Percentiles rank a stretch among this genome's conserved stretches.
Conservation (phyloP, 2,113 vertebrate genomes). For the Microcebus ravelobensis region DNA sequence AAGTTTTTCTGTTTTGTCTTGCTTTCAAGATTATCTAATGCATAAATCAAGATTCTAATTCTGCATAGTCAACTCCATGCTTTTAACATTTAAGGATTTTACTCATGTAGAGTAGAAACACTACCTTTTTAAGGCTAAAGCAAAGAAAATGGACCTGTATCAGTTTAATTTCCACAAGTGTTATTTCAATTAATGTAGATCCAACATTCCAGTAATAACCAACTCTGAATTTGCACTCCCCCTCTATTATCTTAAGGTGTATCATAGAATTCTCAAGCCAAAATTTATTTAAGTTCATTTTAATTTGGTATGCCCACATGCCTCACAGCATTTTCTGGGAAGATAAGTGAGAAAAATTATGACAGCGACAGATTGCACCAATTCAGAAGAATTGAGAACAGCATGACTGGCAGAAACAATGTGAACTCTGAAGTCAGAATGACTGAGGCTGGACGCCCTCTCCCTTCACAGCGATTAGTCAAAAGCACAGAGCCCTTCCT, state of each 20-base stretch:
- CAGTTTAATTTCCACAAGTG: neutral
- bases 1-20: constrained; percentile 32
- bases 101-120: neutral
- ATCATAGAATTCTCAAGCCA: constrained; percentile 9
- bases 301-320: neutral
- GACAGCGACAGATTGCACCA: constrained; percentile 6
- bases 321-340: neutral
- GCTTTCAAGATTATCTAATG: constrained; percentile 14
- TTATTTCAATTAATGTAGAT: neutral
- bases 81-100: constrained; percentile 35
- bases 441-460: neutral
- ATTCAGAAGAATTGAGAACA: constrained; percentile 4
- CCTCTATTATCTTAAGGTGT: neutral
- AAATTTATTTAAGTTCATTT: constrained; percentile 9
- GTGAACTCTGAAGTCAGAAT: neutral
- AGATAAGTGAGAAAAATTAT: constrained; percentile 12
- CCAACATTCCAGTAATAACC: neutral
- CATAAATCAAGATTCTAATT: constrained; percentile 37
- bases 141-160: neutral
- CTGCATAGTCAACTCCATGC: neutral
- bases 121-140: neutral
- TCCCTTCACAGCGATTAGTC: neutral
- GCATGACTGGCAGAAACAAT: neutral
- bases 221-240: neutral
- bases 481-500: neutral